phyloP scores from a whole-genome alignment of 2,888 invertebrate genomes.

The Nasonia oneida region DNA sequence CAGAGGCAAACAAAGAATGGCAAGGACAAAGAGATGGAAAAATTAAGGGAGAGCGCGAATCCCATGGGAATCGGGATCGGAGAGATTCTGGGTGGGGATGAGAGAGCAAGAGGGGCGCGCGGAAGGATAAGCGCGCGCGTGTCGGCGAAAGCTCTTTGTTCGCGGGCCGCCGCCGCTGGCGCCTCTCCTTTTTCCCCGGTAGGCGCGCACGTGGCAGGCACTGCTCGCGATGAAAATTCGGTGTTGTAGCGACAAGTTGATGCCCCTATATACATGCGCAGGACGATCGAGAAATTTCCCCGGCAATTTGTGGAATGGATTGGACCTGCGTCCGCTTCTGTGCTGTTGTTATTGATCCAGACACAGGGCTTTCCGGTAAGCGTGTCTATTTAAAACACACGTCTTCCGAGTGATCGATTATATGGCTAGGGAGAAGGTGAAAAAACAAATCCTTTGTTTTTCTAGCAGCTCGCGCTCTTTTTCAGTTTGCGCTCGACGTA shows the following conservation, averaged over 20 bases:
- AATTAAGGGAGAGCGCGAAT: constrained; percentile 56
- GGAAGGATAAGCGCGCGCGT: constrained; percentile 56
- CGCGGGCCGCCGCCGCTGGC: constrained; percentile 17
- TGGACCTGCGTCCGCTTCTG: background rate
- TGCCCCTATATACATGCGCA: background rate
- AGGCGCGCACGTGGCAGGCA: background rate
- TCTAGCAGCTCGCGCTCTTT: background rate
- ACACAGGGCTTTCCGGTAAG: background rate
- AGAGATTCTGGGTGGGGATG: constrained; percentile 32
- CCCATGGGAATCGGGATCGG: constrained; percentile 54
- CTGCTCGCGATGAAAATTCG: background rate
- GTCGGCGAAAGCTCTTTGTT: constrained; percentile 61
- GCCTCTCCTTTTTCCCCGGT: background rate
- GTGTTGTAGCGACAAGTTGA: constrained; percentile 25
- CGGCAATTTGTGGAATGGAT: background rate
- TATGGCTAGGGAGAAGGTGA: background rate
- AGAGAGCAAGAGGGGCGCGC: constrained; percentile 11
- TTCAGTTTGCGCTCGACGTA: background rate
- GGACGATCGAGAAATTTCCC: background rate
- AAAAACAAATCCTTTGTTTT: constrained; percentile 5
- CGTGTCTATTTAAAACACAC: background rate
- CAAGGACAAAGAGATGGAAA: constrained; percentile 62
- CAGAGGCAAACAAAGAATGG: constrained; percentile 53
- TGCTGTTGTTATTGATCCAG: background rate
- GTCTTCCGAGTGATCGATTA: background rate